Percentiles rank a stretch among this genome's conserved stretches.
phyloP scores from a whole-genome alignment of 2,888 invertebrate species.

The Latheticus oryzae region DNA sequence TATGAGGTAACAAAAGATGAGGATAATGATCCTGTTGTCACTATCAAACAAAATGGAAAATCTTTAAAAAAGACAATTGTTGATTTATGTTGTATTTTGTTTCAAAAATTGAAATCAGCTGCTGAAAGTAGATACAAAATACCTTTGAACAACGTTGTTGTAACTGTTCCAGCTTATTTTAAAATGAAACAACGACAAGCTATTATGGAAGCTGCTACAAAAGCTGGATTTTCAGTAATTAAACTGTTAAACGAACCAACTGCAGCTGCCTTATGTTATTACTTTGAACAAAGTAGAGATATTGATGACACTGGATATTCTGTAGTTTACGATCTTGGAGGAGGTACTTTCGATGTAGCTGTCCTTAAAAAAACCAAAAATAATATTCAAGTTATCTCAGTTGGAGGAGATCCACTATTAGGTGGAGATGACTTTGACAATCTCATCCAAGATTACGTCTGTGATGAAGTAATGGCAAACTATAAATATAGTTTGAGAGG shows the following conservation, averaged over 20 bases:
- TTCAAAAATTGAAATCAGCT: too few species aligned
- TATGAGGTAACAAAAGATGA: too few species aligned
- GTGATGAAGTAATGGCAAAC: constrained; percentile 34
- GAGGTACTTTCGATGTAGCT: constrained; percentile 53
- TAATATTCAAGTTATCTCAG: constrained; percentile 43
- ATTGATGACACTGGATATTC: constrained; percentile 27
- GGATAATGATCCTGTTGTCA: too few species aligned
- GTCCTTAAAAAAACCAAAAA: constrained; percentile 34
- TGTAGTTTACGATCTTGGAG: constrained; percentile 51
- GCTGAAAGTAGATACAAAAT: too few species aligned
- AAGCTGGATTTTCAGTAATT: constrained; percentile 30
- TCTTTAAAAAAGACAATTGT: too few species aligned
- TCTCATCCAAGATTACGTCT: constrained; percentile 45
- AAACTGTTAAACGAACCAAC: constrained; percentile 35
- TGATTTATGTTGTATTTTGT: too few species aligned
- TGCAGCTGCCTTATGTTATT: constrained; percentile 29
- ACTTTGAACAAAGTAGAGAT: neutral
- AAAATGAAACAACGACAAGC: constrained; percentile 29
- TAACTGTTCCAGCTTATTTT: constrained; percentile 41
- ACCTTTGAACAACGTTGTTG: constrained; percentile 31
- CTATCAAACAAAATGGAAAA: too few species aligned
- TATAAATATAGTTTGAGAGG: constrained; percentile 15
- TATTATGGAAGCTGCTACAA: constrained; percentile 27
- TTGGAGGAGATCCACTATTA: constrained; percentile 50
- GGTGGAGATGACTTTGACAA: constrained; percentile 53